Percentiles rank a stretch among this genome's conserved stretches.
phyloP scores from a whole-genome alignment of 2,888 invertebrate genomes.

The Lepidocyrtoides sp. region DNA sequence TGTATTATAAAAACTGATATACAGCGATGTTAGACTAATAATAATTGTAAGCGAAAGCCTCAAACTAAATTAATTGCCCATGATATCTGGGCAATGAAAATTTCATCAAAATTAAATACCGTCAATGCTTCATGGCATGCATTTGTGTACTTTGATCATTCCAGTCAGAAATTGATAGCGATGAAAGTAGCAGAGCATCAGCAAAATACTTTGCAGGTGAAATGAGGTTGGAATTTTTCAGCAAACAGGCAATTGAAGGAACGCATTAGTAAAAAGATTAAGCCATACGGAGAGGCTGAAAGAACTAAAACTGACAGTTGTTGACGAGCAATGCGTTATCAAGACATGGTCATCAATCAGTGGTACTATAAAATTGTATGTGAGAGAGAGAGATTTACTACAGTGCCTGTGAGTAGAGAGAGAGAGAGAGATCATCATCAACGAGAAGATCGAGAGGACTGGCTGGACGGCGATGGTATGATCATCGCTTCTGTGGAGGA shows the following conservation, averaged over 20 bases:
- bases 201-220: constrained; percentile 6
- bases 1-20: too few species aligned
- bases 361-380: constrained; percentile 61
- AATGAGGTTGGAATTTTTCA: background rate
- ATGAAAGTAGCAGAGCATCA: constrained; percentile 40
- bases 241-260: constrained; percentile 17
- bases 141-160: background rate
- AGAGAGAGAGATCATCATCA: constrained; percentile 50
- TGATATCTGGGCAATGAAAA: background rate
- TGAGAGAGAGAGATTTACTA: constrained; percentile 39
- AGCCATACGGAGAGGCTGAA: background rate
- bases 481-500: constrained; percentile 71
- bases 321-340: constrained; percentile 39
- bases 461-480: constrained; percentile 61
- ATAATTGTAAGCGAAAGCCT: too few species aligned
- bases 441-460: constrained; percentile 56
- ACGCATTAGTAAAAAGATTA: constrained; percentile 10
- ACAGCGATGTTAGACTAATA: background rate
- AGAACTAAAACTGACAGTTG: constrained; percentile 32
- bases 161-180: constrained; percentile 23
- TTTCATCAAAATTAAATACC: constrained; percentile 1
- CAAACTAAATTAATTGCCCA: background rate
- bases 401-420: constrained; percentile 24
- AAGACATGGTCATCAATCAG: constrained; percentile 56
- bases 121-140: constrained; percentile 14